phyloP scores from a whole-genome alignment of 1,140 invertebrate species.

The Drosophila tani region DNA sequence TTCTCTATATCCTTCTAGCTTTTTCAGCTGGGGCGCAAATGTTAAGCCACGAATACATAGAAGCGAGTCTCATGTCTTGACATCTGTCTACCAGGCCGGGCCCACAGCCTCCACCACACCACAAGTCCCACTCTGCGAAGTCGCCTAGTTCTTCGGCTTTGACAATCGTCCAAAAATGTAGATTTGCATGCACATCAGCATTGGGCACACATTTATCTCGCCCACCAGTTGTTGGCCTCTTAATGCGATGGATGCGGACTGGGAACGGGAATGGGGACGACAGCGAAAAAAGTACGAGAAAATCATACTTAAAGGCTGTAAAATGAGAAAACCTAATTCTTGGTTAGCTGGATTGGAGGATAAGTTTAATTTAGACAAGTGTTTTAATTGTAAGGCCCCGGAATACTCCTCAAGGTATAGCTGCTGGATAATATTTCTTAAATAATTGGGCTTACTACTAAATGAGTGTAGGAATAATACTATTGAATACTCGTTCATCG shows the following conservation, averaged over 20 bases:
- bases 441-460: too few relatives aligned
- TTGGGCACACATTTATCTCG: conserved; percentile 78
- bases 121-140: not conserved
- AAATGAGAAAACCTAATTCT: conserved; percentile 7
- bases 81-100: conserved; percentile 65
- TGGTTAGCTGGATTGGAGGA: not conserved
- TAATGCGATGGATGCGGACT: conserved; percentile 38
- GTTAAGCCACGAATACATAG: conserved; percentile 45
- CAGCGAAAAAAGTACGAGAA: not conserved
- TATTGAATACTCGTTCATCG: too few relatives aligned
- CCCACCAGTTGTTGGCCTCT: conserved; percentile 59
- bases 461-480: too few relatives aligned
- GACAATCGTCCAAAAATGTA: conserved; percentile 76
- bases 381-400: not conserved
- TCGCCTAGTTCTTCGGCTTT: conserved; percentile 25
- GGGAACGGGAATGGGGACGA: not conserved
- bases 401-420: too few relatives aligned
- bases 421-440: too few relatives aligned
- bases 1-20: conserved; percentile 6
- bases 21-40: conserved; percentile 59
- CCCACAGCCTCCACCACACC: conserved; percentile 5
- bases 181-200: conserved; percentile 81
- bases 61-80: conserved; percentile 74
- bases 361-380: not conserved
- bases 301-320: not conserved